A percentile compares a stretch with the other conserved stretches of the same genome.
Conservation (phyloP, 2,797 vertebrate species). For the Acrossocheilus fasciatus region DNA sequence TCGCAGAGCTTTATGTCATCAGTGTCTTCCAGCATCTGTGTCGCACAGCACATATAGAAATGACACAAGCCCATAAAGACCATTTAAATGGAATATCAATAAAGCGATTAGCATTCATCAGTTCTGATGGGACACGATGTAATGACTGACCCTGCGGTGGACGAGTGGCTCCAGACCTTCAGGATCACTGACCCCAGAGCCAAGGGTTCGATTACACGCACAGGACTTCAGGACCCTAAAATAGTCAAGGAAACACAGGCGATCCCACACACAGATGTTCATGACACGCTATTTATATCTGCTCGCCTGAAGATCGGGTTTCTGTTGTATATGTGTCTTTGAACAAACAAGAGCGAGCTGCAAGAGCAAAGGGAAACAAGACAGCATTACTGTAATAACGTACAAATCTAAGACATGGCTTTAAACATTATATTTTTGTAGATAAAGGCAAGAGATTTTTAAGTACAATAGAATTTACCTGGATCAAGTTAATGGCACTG, state of each 20-base stretch:
- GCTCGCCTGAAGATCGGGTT: slow-evolving; percentile 76
- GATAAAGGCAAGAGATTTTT: neutral
- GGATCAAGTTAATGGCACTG: neutral
- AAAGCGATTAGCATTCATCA: neutral
- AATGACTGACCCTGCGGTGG: neutral
- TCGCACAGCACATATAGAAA: neutral
- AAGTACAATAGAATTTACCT: neutral
- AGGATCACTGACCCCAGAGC: neutral
- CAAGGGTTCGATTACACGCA: neutral
- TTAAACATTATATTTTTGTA: neutral
- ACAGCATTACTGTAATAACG: no score
- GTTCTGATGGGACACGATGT: neutral
- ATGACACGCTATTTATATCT: slow-evolving; percentile 79
- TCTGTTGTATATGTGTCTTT: slow-evolving; percentile 68
- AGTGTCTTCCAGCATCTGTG: neutral
- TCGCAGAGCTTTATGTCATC: neutral
- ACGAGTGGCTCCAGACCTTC: neutral
- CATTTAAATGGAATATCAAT: neutral
- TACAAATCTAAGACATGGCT: neutral
- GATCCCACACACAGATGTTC: slow-evolving; percentile 67
- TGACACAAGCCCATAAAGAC: neutral
- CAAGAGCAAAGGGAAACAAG: neutral
- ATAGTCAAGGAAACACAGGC: slow-evolving; percentile 71
- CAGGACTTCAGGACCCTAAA: slow-evolving; percentile 64
- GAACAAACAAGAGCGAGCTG: neutral